Conservation (phyloP, 2,797 vertebrate species). For the Graptemys geographica region DNA sequence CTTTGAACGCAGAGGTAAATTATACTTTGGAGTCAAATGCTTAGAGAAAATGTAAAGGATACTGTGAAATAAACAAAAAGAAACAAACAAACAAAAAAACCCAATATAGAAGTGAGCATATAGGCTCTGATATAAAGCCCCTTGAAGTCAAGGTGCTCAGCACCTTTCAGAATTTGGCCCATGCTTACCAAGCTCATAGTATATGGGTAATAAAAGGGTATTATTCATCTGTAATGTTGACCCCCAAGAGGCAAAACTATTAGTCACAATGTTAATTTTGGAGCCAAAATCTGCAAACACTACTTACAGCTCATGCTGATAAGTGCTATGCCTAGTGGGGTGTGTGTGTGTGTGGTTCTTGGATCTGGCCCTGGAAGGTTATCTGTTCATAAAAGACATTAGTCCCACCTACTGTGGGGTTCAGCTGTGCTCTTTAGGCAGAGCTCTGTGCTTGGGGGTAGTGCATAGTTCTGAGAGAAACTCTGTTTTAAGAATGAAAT, state of each 20-base stretch:
- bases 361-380: not conserved
- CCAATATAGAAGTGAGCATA: not conserved
- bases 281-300: not conserved
- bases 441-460: not conserved
- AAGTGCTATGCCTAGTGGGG: not conserved
- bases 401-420: not conserved
- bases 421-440: not conserved
- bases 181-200: not conserved
- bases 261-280: not conserved
- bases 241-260: not conserved
- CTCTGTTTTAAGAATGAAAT: not conserved
- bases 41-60: not conserved
- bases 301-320: not conserved
- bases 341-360: not conserved
- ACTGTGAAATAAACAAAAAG: not conserved
- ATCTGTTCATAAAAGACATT: not conserved
- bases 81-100: rapidly evolving
- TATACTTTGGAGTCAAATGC: not conserved
- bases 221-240: not conserved
- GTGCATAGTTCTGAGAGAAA: not conserved
- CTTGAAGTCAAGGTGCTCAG: not conserved
- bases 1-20: not conserved
- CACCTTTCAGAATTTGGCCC: not conserved
- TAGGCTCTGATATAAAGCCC: not conserved
- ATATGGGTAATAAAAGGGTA: not conserved